Conservation (phyloP, 2,797 vertebrate genomes). For the Percopsis omiscomaycus region DNA sequence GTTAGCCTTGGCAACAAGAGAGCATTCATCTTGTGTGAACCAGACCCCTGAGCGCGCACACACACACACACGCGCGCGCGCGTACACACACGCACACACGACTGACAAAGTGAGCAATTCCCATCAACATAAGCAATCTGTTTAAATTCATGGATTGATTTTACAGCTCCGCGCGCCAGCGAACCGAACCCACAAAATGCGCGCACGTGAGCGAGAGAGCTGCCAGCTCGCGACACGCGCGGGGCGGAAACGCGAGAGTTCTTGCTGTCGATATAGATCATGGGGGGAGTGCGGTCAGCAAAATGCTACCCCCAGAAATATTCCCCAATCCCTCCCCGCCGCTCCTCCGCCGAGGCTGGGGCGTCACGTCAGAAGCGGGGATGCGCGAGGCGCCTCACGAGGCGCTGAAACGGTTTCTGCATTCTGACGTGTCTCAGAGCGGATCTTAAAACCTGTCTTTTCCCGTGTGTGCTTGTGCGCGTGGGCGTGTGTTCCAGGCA, state of each 20-base stretch:
- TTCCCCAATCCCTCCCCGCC: slow-evolving; percentile 71
- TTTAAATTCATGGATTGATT: slow-evolving; percentile 68
- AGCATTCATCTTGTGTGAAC: slow-evolving; percentile 46
- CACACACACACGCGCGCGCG: no score
- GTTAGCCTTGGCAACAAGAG: slow-evolving; percentile 4
- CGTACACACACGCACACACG: no score
- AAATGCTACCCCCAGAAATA: slow-evolving; percentile 68
- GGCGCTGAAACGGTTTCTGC: no score
- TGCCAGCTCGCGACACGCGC: slow-evolving; percentile 22
- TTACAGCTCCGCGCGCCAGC: slow-evolving; percentile 43
- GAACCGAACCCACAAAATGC: slow-evolving; percentile 42
- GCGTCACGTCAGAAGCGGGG: slow-evolving; percentile 86
- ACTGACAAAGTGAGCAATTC: slow-evolving; percentile 54
- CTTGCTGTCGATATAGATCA: slow-evolving; percentile 69
- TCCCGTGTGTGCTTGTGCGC: no score
- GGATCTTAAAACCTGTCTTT: no score
- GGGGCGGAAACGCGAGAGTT: slow-evolving; percentile 50
- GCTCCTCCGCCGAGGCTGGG: slow-evolving; percentile 73
- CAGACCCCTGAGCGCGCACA: no score
- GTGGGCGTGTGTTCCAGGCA: slow-evolving; percentile 70
- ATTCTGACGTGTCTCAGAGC: no score
- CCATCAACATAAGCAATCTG: slow-evolving; percentile 58
- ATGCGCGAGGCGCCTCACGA: slow-evolving; percentile 16
- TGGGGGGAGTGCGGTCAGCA: slow-evolving; percentile 78
- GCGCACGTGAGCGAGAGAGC: slow-evolving; percentile 47